Conservation (phyloP, 2,888 invertebrate species). For the Agrilus mali region DNA sequence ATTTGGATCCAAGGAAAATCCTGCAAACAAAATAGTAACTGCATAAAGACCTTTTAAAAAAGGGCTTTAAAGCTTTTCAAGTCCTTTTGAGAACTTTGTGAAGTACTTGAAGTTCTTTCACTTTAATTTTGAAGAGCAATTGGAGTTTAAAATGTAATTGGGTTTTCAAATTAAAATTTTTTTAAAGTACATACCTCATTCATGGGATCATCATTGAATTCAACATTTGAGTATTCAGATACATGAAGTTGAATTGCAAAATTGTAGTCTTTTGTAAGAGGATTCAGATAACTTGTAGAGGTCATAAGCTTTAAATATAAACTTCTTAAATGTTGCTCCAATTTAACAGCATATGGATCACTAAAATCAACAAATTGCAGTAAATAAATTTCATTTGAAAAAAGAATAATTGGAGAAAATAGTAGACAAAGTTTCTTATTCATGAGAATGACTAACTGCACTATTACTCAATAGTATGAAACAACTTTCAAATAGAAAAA, state of each 20-base stretch:
- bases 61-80: too few species aligned
- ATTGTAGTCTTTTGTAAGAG: conserved; percentile 40
- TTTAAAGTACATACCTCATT: conserved; percentile 28
- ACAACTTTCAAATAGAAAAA: too few species aligned
- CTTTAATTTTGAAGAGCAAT: too few species aligned
- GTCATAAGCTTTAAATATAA: conserved; percentile 46
- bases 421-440: conserved; percentile 20
- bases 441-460: too few species aligned
- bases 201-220: conserved; percentile 40
- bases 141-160: too few species aligned
- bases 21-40: conserved; percentile 17
- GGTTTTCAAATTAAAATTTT: too few species aligned
- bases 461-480: too few species aligned
- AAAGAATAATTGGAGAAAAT: conserved; percentile 27
- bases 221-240: conserved; percentile 43
- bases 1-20: conserved; percentile 38
- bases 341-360: conserved; percentile 48
- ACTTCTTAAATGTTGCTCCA: conserved; percentile 47
- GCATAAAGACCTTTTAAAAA: too few species aligned
- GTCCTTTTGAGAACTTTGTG: too few species aligned
- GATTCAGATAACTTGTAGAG: conserved; percentile 35
- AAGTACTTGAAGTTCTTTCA: too few species aligned
- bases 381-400: background rate
- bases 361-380: conserved; percentile 16
- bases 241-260: conserved; percentile 50